These are phyloP conservation scores for Venturia canescens DNA, from an alignment of 1,140 invertebrate species.

Conservation along the genomic window DNA sequence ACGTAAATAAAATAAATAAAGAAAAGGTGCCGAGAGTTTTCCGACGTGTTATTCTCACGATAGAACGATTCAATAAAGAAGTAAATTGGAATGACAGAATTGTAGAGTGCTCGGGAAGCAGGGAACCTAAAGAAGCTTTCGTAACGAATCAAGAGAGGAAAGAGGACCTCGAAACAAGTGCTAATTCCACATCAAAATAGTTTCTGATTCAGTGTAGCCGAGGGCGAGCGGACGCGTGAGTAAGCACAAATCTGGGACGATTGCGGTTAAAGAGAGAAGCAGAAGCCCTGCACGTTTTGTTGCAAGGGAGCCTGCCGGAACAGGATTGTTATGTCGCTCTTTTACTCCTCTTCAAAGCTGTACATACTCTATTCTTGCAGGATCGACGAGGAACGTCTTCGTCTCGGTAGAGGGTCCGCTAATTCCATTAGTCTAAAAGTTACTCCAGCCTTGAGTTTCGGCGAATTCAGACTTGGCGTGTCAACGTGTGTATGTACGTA, in stretches of 20 bases:
- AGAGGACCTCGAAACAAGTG: background rate
- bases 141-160: background rate
- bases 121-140: background rate
- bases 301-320: background rate
- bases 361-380: constrained; percentile 6
- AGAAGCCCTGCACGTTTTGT: background rate
- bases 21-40: background rate
- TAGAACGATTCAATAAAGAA: background rate
- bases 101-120: background rate
- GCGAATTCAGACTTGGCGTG: background rate
- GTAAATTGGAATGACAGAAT: background rate
- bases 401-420: constrained; percentile 42
- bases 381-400: constrained; percentile 20
- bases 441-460: constrained; percentile 45
- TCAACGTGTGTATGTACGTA: background rate
- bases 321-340: background rate
- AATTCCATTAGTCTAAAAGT: constrained; percentile 63
- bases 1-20: background rate
- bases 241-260: constrained; percentile 24
- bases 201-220: background rate
- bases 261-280: constrained; percentile 8
- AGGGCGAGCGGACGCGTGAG: background rate
- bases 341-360: background rate
- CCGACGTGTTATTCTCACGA: background rate
- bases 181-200: background rate